These are phyloP conservation scores for Aphelenchoides avenae DNA, from an alignment of 1,140 invertebrate species.

Conservation along the genomic window DNA sequence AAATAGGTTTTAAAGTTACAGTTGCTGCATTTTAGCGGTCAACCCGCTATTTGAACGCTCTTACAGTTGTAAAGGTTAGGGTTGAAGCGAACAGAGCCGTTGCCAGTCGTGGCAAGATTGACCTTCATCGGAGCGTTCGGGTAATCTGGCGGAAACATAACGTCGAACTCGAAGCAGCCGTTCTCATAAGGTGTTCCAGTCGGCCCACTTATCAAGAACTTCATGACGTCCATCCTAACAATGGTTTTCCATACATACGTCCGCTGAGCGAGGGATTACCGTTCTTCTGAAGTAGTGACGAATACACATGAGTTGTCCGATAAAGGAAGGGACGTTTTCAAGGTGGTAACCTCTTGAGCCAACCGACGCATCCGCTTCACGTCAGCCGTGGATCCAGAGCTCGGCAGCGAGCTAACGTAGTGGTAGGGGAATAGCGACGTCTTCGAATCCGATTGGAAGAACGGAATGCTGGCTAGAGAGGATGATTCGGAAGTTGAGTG, in stretches of 20 bases:
- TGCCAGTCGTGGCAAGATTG: conserved; percentile 87
- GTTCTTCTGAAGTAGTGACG: conserved; percentile 84
- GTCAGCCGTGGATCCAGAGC: conserved; percentile 72
- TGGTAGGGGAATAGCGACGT: conserved; percentile 71
- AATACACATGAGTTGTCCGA: conserved; percentile 89
- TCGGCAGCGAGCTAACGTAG: conserved; percentile 72
- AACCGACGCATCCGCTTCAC: conserved; percentile 80
- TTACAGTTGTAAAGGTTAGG: conserved; percentile 82
- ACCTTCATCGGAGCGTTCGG: conserved; percentile 69
- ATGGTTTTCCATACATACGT: too few relatives aligned
- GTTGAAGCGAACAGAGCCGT: conserved; percentile 87
- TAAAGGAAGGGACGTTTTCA: conserved; percentile 84
- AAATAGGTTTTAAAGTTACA: too few relatives aligned
- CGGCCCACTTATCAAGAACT: conserved; percentile 79
- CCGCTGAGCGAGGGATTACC: too few relatives aligned
- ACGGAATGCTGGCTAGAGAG: too few relatives aligned
- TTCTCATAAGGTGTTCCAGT: conserved; percentile 63
- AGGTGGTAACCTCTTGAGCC: conserved; percentile 86
- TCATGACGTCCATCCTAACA: conserved; percentile 90
- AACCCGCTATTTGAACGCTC: too few relatives aligned
- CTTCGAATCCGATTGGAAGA: too few relatives aligned
- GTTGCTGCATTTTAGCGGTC: too few relatives aligned
- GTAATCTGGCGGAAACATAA: conserved; percentile 63
- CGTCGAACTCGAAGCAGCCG: conserved; percentile 65
- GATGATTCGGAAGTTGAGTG: too few relatives aligned